Evolutionary conservation across 1,140 invertebrate species (phyloP).

Genomic region (Cryptotermes secundus): DNA sequence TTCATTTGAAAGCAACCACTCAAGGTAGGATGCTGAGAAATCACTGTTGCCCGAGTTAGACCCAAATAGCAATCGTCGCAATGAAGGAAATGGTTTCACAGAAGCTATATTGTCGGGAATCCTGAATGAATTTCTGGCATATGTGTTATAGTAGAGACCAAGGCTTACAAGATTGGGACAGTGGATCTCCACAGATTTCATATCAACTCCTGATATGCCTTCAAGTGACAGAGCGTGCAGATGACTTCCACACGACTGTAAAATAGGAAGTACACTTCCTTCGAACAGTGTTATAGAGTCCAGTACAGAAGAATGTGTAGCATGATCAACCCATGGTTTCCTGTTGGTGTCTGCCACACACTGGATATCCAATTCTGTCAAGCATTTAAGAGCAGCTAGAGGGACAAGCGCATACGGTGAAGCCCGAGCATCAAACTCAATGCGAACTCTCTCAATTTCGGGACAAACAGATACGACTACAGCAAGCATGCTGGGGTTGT

Average conservation of each 20-base stretch:
- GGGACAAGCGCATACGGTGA: constrained; percentile 31
- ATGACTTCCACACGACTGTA: constrained; percentile 30
- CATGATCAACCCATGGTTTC: constrained; percentile 27
- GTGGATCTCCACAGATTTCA: constrained; percentile 26
- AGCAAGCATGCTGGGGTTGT: constrained; percentile 28
- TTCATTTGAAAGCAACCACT: constrained; percentile 32
- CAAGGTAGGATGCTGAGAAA: constrained; percentile 33
- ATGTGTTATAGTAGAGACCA: constrained; percentile 36
- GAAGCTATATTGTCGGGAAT: constrained; percentile 26
- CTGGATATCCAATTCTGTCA: constrained; percentile 35
- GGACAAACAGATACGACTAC: constrained; percentile 31
- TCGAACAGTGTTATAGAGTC: constrained; percentile 24
- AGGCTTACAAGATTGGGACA: constrained; percentile 32
- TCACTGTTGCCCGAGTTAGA: constrained; percentile 35
- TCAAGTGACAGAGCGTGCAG: constrained; percentile 33
- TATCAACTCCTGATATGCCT: constrained; percentile 33
- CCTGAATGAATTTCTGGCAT: constrained; percentile 28
- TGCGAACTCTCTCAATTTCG: constrained; percentile 32
- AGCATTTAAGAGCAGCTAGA: constrained; percentile 25
- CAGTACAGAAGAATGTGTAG: neutral
- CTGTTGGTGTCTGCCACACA: constrained; percentile 30
- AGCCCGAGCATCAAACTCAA: constrained; percentile 36
- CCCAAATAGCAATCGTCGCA: constrained; percentile 35
- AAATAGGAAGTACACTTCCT: constrained; percentile 34
- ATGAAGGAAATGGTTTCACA: constrained; percentile 32